Base-by-base conservation (phyloP, 1,140 invertebrate species). In the Drosophila ananassae region DNA sequence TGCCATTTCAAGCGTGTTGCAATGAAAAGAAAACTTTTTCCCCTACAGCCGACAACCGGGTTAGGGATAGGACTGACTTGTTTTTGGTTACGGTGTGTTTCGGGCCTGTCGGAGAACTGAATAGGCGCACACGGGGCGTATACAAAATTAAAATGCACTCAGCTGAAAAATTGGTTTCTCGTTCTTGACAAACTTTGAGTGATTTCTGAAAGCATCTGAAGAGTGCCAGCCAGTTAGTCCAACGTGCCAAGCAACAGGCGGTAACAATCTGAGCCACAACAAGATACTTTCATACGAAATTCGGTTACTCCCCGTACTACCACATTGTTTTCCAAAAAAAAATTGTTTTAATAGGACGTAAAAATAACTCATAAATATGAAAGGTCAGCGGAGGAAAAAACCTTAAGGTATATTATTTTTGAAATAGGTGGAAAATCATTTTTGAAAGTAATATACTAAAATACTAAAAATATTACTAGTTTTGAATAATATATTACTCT, bases 131-230 rank as follows among this genome's bases (percentile, higher is more conserved):
- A 73, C 69, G 57, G 76, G 63, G 79, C 64, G 79, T 76, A 69
- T 73, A 79, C 84, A 69, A 91, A 91, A 91, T 91, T 90, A 91
- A 91, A 90, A 91, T 89, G 74, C 90, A 79, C 82, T 91, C 81
- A 91, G 76, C 85, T 91, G 90, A 91, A 91, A 91, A 91, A 91
- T 91, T 91, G 90, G 90, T 91, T 91, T 85, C 77, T 83, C 77
- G 79, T 83, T 87, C 68, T 89, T 89, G 84, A 89, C 84, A 89
- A 89, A 89, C 83, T 89, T 89, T 89, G 83, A 89, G 83, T 89
- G 83, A 89, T 89, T 89, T 89, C 83, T 82, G 84, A 89, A 83
- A 89, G 83, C 84, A 79, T 89, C 76, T 72, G 73, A 89, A 79
- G 75, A 79, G 54, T 73, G 75, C 68, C 74, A 28, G 34, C 46